Evolutionary conservation across 2,797 vertebrate genomes (phyloP).

Genomic region (Pseudochirops cupreus): DNA sequence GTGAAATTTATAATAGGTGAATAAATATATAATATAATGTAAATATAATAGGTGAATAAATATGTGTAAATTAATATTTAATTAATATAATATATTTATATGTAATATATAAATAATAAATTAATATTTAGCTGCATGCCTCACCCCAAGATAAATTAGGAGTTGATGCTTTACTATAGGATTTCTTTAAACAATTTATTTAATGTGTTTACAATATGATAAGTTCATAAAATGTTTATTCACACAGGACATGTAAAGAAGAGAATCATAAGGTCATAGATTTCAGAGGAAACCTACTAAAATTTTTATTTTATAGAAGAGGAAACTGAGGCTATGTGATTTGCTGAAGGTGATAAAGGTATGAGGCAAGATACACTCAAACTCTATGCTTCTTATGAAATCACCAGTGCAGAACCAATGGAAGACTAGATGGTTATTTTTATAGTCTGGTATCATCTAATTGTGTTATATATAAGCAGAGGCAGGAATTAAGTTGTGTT

Average conservation of each 20-base stretch:
- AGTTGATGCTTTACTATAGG: constrained; percentile 43
- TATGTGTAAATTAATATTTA: background rate
- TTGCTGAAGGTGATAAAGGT: background rate
- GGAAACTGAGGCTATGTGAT: background rate
- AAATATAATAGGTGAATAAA: background rate
- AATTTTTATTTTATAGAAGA: background rate
- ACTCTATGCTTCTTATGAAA: constrained; percentile 22
- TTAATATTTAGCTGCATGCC: background rate
- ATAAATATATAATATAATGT: background rate
- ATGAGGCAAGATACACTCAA: constrained; percentile 16
- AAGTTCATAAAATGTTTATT: constrained; percentile 28
- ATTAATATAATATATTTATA: background rate
- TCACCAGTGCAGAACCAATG: constrained; percentile 31
- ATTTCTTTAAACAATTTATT: constrained; percentile 56
- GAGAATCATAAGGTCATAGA: background rate
- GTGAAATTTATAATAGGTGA: background rate
- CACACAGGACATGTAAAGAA: background rate
- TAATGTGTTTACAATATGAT: constrained; percentile 34
- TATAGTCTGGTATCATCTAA: constrained; percentile 5
- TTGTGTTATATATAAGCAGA: constrained; percentile 5
- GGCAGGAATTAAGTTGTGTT: background rate
- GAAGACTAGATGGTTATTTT: constrained; percentile 24
- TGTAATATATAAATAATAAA: background rate
- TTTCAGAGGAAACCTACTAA: background rate
- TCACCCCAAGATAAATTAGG: constrained; percentile 51